Evolutionary conservation across 1,140 invertebrate genomes (phyloP).

Genomic region (Pogonomyrmex barbatus): DNA sequence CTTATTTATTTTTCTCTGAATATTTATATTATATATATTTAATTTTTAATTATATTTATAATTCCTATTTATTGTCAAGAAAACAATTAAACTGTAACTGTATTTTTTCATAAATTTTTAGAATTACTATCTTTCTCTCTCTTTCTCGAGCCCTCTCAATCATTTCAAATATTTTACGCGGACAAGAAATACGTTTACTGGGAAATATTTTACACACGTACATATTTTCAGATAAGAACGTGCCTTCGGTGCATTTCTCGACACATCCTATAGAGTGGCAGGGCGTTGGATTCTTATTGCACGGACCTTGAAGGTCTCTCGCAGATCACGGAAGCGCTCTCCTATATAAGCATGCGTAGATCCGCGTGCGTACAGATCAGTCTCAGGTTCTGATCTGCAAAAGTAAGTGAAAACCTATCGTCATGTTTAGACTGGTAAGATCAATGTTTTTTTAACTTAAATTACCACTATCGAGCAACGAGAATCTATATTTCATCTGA

Average conservation of each 20-base stretch:
- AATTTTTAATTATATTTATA: background rate
- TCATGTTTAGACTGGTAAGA: constrained; percentile 83
- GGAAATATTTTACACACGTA: constrained; percentile 13
- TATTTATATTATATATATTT: background rate
- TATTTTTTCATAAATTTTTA: background rate
- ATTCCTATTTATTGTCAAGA: background rate
- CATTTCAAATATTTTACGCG: constrained; percentile 24
- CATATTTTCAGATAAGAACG: constrained; percentile 43
- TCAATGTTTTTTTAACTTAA: background rate
- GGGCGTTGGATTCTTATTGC: constrained; percentile 36
- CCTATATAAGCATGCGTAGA: constrained; percentile 81
- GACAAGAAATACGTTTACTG: constrained; percentile 13
- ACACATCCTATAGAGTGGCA: constrained; percentile 31
- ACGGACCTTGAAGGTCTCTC: constrained; percentile 75
- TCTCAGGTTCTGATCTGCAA: constrained; percentile 84
- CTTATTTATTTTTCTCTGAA: background rate
- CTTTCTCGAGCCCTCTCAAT: background rate
- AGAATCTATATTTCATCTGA: background rate
- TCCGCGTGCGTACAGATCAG: constrained; percentile 78
- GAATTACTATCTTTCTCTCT: background rate
- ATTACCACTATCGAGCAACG: background rate
- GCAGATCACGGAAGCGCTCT: constrained; percentile 72
- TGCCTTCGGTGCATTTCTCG: constrained; percentile 35
- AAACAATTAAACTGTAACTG: background rate
- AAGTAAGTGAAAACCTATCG: constrained; percentile 76